Evolutionary conservation across 2,888 invertebrate species (phyloP), one percentile per base, ranked within the genome.

Genomic region (Synanthedon andrenaeformis): DNA sequence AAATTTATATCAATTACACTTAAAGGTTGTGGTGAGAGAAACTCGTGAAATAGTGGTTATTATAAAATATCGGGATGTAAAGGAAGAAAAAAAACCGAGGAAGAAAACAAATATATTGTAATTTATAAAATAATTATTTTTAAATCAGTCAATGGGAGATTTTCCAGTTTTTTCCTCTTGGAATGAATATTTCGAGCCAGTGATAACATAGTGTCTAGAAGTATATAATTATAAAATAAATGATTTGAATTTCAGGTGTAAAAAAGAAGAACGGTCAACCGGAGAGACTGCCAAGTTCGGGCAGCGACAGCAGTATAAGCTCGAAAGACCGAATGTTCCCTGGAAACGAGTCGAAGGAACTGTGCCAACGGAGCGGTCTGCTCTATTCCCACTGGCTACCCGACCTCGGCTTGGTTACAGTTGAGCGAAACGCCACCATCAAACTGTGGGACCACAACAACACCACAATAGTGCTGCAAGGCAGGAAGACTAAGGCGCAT

Each of bases 391-490:
- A 79, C 63, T 81, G 77, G 72, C 52, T 82, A 0, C 59, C 59
- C 8, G 73, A 73, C 12, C 53, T 71, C 1, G 82, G 84, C 0
- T 65, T 88, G 1, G 62, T 88, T 3, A 84, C 83, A 0, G 74
- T 88, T 0, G 84, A 85, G 53, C 69, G 66, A 11, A 85, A 84
- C 52, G 82, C 79, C 0, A 76, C 75, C 0, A 74, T 86, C 2
- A 86, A 87, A 54, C 65, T 86, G 4, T 88, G 88, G 88, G 69
- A 74, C 50, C 62, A 63, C 6, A 64, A 72, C 4, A 74, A 79
- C 49, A 49, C 85, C 2, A 58, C 65, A 0, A 6, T 23, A n/a
- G 77, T 88, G 42, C 57, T 88, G 49, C 72, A 77, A 14, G 76
- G 77, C 8, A 65, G 80, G n/a, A 80, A 82, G 52, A 59, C 65